These are phyloP conservation scores for Drosophila pseudoananassae DNA, from an alignment of 1,140 invertebrate species.

Conservation along the genomic window DNA sequence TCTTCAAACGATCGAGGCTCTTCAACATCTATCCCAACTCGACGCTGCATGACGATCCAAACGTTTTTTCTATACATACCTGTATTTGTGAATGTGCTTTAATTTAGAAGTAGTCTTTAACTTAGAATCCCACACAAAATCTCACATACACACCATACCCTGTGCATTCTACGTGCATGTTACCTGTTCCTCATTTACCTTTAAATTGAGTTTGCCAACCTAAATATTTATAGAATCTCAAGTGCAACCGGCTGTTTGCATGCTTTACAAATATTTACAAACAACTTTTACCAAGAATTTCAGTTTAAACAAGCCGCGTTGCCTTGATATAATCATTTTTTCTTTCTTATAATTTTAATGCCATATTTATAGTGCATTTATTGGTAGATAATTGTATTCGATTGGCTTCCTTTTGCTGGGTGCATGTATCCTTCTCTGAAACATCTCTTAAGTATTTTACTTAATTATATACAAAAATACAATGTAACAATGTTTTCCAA, in stretches of 20 bases:
- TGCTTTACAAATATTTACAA: constrained; percentile 16
- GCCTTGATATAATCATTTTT: constrained; percentile 50
- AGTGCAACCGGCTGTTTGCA: constrained; percentile 27
- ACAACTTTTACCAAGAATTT: constrained; percentile 22
- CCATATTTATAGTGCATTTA: constrained; percentile 42
- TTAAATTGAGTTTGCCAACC: constrained; percentile 26
- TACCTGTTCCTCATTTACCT: constrained; percentile 31
- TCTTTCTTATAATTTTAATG: constrained; percentile 29
- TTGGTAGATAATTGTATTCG: constrained; percentile 36
- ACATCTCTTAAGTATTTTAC: constrained; percentile 67
- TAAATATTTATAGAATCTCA: constrained; percentile 43
- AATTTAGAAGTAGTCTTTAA: constrained; percentile 49
- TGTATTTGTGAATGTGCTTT: constrained; percentile 60
- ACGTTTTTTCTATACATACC: constrained; percentile 7
- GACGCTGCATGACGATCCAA: constrained; percentile 65
- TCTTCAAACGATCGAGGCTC: constrained; percentile 35
- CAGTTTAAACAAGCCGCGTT: constrained; percentile 32
- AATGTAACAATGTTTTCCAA: constrained; percentile 23
- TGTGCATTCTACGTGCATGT: constrained; percentile 13
- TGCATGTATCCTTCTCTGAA: constrained; percentile 41
- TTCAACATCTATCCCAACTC: constrained; percentile 23
- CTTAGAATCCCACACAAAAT: constrained; percentile 34
- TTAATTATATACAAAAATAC: constrained; percentile 52
- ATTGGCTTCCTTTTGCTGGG: constrained; percentile 15
- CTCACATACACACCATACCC: constrained; percentile 9